Percentiles rank a stretch among this genome's conserved stretches.
Conservation (phyloP, 2,113 vertebrate species). For the Rhea pennata region DNA sequence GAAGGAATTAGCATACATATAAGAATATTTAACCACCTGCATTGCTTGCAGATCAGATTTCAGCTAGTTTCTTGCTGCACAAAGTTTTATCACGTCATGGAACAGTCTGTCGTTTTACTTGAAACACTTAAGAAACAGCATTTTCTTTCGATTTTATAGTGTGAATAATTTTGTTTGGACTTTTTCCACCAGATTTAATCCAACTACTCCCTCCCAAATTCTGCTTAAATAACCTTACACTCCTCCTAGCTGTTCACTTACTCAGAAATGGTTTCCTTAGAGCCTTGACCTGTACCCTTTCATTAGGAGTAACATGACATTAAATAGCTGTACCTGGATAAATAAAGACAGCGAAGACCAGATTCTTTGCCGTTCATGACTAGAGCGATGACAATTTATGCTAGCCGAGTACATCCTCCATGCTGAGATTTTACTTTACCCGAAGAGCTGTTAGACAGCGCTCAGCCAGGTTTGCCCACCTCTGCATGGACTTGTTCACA, state of each 20-base stretch:
- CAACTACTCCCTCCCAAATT: not conserved
- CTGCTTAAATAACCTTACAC: not conserved
- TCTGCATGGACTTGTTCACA: no score
- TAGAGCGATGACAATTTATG: not conserved
- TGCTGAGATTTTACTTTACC: not conserved
- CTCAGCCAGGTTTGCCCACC: not conserved
- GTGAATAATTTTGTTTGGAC: not conserved
- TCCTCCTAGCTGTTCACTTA: not conserved
- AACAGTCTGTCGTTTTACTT: not conserved
- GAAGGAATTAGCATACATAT: not conserved
- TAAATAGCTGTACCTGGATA: not conserved
- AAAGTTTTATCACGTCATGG: not conserved
- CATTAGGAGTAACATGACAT: not conserved
- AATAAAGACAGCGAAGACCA: not conserved
- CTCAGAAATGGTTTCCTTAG: not conserved
- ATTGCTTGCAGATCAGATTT: not conserved
- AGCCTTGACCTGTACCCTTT: not conserved
- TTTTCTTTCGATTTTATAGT: not conserved
- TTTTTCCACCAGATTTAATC: not conserved
- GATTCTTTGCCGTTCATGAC: not conserved
- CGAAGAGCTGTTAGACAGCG: not conserved
- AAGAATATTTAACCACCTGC: not conserved
- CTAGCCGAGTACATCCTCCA: no score
- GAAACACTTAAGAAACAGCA: not conserved
- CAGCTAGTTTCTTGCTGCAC: not conserved